Evolutionary conservation across 2,888 invertebrate genomes (phyloP), one percentile per base, ranked within the genome.

Genomic region (Drosophila prolongata): DNA sequence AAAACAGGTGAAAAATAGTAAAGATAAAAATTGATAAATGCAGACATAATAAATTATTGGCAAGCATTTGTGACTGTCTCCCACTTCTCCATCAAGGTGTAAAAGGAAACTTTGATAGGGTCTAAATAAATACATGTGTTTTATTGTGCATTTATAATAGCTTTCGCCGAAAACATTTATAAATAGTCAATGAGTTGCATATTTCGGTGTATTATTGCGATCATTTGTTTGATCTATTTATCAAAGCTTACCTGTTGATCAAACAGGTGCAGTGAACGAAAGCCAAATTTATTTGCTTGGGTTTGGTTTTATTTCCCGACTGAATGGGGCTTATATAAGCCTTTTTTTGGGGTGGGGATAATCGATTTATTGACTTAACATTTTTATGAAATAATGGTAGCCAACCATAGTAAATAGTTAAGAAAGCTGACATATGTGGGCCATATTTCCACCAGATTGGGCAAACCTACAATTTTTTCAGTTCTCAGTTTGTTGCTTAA

Each of bases 41-140:
- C 73, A 49, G 58, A 61, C 42, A 64, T 54, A 55, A 66, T 87
- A 68, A 72, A 67, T 74, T 70, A 69, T 82, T 70, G 56, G 49
- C 65, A 67, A 71, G 67, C 65, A 59, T 42, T 57, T 56, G 54
- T 27, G 30, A 6, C 46, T 38, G 46, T 16, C 44, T 56, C 57
- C 27, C n/a, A 55, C 27, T 16, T 52, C n/a, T 27, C 11, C 40
- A 3, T 42, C 2, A 40, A 73, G 58, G 73, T 79, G 65, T 61
- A 35, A 67, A 64, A 47, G 59, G 47, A 34, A 59, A 46, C 73
- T 52, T 75, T 44, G 34, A 42, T 52, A 34, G 27, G 10, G 35
- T 11, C 9, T 35, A 11, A 19, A 50, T 35, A 44, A 38, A 44
- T 14, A 46, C 34, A 34, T 16, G 27, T 35, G n/a, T 53, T 50